Evolutionary conservation across 1,140 invertebrate genomes (phyloP), one percentile per base, ranked within the genome.

Genomic region (Pseudomyrmex concolor): DNA sequence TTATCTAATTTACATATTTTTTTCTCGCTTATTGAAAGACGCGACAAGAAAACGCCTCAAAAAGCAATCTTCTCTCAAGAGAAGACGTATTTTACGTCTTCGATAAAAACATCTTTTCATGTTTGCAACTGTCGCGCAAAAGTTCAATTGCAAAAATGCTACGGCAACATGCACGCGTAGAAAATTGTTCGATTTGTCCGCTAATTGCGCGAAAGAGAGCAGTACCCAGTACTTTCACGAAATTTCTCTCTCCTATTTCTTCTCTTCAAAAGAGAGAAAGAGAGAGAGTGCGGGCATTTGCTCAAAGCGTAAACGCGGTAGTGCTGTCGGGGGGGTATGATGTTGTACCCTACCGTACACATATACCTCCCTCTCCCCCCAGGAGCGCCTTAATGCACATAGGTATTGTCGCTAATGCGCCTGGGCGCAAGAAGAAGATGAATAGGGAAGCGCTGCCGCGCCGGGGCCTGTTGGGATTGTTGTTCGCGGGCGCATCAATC

Each of bases 391-490:
- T 90, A 89, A 90, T 90, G 89, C 81, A 83, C 76, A 74, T 68
- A 85, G 87, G 86, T 86, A 88, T 86, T 84, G 86, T 84, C 89
- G 88, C 86, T 92, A 91, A 92, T 92, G 92, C 86, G 84, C 72
- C 22, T 62, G 84, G 55, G 82, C 84, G 89, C 81, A 89, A 91
- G 89, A 84, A 89, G 85, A 92, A 91, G 91, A 93, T 91, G 90
- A 91, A 92, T 95, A 95, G 91, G 94, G 94, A 91, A 95, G 94
- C 73, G 66, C 50, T 94, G 94, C 10, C 94, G 93, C 92, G 93
- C 92, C 91, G 80, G 93, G 0, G 63, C 54, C 72, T 59, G 80
- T 54, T 76, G 93, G 34, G 93, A 94, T 94, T 94, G 95, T 94
- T 89, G 95, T 92, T 85, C 86, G 66, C 76, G 92, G 93, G 89